phyloP scores from a whole-genome alignment of 1,140 invertebrate species.

The Scaptomyza pallida region DNA sequence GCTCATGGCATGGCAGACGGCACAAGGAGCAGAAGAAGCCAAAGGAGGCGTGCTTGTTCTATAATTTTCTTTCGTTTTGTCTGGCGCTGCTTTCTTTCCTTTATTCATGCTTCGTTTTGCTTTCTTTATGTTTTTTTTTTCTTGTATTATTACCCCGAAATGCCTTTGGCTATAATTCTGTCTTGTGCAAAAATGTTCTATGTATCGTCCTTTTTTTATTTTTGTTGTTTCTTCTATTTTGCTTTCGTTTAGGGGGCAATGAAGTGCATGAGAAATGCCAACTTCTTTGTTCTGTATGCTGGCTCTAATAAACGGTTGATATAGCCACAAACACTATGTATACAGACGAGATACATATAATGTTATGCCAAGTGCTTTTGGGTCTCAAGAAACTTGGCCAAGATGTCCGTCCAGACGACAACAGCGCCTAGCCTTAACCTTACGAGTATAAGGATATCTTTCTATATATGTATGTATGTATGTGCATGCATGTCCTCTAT shows the following conservation, averaged over 20 bases:
- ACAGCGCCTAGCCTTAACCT: slow-evolving; percentile 21
- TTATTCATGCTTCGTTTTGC: slow-evolving; percentile 29
- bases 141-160: slow-evolving; percentile 74
- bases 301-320: slow-evolving; percentile 66
- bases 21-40: slow-evolving; percentile 12
- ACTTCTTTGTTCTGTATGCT: slow-evolving; percentile 70
- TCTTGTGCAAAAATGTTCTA: slow-evolving; percentile 67
- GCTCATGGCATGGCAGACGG: slow-evolving; percentile 18
- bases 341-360: slow-evolving; percentile 17
- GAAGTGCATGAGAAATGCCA: slow-evolving; percentile 78
- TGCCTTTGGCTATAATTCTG: slow-evolving; percentile 75
- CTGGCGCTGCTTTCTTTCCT: slow-evolving; percentile 21
- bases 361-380: slow-evolving; percentile 52
- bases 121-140: no score
- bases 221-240: slow-evolving; percentile 26
- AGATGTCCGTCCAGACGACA: slow-evolving; percentile 41
- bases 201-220: slow-evolving; percentile 44
- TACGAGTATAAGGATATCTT: neutral
- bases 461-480: neutral
- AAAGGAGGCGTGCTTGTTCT: slow-evolving; percentile 3
- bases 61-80: slow-evolving; percentile 46
- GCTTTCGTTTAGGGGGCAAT: slow-evolving; percentile 61
- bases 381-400: slow-evolving; percentile 45
- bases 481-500: slow-evolving; percentile 19
- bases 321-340: slow-evolving; percentile 43